Conservation (phyloP, 2,113 vertebrate genomes). For the Cottus gobio region DNA sequence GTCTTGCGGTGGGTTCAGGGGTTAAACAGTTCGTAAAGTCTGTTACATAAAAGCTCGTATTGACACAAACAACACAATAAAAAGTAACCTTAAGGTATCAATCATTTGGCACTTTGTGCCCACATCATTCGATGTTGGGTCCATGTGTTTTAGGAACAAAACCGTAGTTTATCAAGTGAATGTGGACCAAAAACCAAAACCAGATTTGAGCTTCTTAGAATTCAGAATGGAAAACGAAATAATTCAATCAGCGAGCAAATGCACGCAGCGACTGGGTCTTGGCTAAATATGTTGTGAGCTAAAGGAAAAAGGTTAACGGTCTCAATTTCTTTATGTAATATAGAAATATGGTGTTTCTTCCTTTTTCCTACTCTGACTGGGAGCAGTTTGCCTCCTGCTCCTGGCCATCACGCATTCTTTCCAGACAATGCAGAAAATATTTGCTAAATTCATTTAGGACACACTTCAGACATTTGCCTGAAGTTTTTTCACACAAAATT, state of each 20-base stretch:
- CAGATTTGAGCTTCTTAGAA: constrained; percentile 32
- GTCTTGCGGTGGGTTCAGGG: not conserved
- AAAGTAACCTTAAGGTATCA: not conserved
- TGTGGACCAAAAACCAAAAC: not conserved
- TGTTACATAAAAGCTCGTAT: not conserved
- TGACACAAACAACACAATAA: not conserved
- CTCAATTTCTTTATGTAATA: constrained; percentile 22
- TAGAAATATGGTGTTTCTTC: not conserved
- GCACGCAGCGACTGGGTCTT: constrained; percentile 37
- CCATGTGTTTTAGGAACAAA: not conserved
- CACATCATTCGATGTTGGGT: not conserved
- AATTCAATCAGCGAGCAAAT: constrained; percentile 29
- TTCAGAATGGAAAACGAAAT: constrained; percentile 39
- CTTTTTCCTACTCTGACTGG: not conserved
- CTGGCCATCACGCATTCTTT: constrained; percentile 38
- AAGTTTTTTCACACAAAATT: too few relatives aligned
- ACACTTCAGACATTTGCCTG: constrained; percentile 31
- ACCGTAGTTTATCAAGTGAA: not conserved
- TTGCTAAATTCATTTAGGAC: constrained; percentile 27
- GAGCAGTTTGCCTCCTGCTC: constrained; percentile 5
- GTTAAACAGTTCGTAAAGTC: not conserved
- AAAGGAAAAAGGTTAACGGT: not conserved
- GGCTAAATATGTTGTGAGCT: constrained; percentile 16
- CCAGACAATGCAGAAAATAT: constrained; percentile 33
- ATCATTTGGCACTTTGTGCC: not conserved